Evolutionary conservation across 2,113 vertebrate species (phyloP), one percentile per base, ranked within the genome.

Genomic region (Thinocorus orbignyianus): DNA sequence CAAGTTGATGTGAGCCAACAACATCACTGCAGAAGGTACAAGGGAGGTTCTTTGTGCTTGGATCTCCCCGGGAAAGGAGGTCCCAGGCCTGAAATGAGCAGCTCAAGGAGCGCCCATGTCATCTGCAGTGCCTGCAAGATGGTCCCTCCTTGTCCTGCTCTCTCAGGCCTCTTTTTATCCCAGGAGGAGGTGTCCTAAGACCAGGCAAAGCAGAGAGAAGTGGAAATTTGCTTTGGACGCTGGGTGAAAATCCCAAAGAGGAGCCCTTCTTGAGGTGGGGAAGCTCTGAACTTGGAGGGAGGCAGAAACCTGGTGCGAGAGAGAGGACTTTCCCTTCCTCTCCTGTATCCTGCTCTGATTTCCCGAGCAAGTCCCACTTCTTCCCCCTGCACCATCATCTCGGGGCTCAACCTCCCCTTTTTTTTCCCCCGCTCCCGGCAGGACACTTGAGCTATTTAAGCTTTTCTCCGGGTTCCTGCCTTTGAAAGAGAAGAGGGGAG

Each of bases 401-500:
- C 23, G 20, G 24, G 28, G 60, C 31, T 1, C 44, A 41, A 51
- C 54, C 79, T 86, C 91, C 41, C 14, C 66, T 72, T 96, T 68
- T 20, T 54, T 20, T 17, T n/a, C n/a, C 61, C 76, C 61, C 14
- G 5, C 37, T 93, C 31, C 20, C 52, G 17, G 20, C 28, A 78
- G 80, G 80, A 76, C 81, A 9, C 51, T 74, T 35, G 25, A 91
- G 81, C 77, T 88, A 2, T 84, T 95, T 68, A 89, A 96, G 73
- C 77, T 11, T 0, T 80, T 93, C 79, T 91, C 25, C 0, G 17
- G 48, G 80, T 81, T 81, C 30, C 39, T 48, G 80, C 86, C 31
- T 88, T 97, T 87, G 26, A 35, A 74, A 90, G 95, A 78, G 55
- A 41, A 78, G 81, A 69, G 52, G 39, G 41, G 76, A 93, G 78